Evolutionary conservation across 2,888 invertebrate species (phyloP).

Genomic region (Galeruca laticollis): DNA sequence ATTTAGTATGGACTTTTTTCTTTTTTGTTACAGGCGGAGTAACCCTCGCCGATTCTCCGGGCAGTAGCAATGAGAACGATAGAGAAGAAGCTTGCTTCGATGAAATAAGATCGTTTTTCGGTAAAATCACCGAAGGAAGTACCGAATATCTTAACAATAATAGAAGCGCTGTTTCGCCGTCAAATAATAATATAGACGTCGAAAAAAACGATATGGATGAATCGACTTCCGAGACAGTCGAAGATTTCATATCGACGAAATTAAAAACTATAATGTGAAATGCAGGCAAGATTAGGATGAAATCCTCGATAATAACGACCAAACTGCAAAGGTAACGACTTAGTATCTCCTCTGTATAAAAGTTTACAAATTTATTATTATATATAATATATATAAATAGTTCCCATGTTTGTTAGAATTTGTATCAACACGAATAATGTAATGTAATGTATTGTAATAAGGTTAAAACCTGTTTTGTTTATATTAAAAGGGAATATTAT

Average conservation of each 20-base stretch:
- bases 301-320: conserved; percentile 73
- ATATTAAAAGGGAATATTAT: not conserved
- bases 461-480: conserved; percentile 11
- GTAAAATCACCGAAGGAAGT: conserved; percentile 75
- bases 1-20: not conserved
- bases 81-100: conserved; percentile 87
- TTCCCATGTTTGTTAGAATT: conserved; percentile 17
- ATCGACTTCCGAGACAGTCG: conserved; percentile 59
- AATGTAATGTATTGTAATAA: conserved; percentile 1
- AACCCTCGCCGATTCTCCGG: conserved; percentile 80
- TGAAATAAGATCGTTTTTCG: conserved; percentile 91
- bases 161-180: conserved; percentile 66
- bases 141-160: conserved; percentile 64
- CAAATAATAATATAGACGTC: conserved; percentile 67
- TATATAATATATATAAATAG: not conserved
- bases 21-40: conserved; percentile 61
- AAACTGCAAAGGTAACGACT: conserved; percentile 72
- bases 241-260: conserved; percentile 54
- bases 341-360: conserved; percentile 61
- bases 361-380: conserved; percentile 11
- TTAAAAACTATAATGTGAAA: conserved; percentile 51
- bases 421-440: conserved; percentile 15
- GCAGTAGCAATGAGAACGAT: conserved; percentile 85
- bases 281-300: conserved; percentile 69
- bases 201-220: conserved; percentile 69